Conservation (phyloP, 2,113 vertebrate species). For the Odocoileus hemionus region DNA sequence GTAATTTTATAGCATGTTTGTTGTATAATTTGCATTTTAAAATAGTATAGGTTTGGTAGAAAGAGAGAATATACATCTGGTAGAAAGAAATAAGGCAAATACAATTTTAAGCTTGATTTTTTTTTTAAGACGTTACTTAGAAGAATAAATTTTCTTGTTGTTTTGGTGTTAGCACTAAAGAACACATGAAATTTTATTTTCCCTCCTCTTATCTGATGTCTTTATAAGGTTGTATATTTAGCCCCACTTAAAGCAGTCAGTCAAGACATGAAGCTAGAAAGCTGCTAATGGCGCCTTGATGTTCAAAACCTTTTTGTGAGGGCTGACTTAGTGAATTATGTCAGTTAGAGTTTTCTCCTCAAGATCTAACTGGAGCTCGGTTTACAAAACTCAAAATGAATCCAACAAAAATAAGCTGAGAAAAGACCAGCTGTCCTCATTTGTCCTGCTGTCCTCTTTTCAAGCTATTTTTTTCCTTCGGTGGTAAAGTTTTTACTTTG, state of each 20-base stretch:
- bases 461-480: slow-evolving; percentile 70
- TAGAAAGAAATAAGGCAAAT: not conserved
- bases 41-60: not conserved
- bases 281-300: slow-evolving; percentile 75
- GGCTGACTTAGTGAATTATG: slow-evolving; percentile 80
- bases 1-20: not conserved
- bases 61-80: not conserved
- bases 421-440: slow-evolving; percentile 82
- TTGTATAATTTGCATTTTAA: not conserved
- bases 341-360: slow-evolving; percentile 81
- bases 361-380: slow-evolving; percentile 80
- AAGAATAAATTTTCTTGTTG: not conserved
- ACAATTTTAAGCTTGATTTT: not conserved
- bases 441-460: slow-evolving; percentile 80
- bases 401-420: slow-evolving; percentile 84
- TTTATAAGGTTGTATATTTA: slow-evolving; percentile 52
- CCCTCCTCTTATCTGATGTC: not conserved
- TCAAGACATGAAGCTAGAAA: slow-evolving; percentile 73
- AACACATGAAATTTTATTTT: not conserved
- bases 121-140: not conserved
- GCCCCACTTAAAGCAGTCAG: slow-evolving; percentile 46
- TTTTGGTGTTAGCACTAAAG: not conserved
- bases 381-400: slow-evolving; percentile 84
- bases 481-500: slow-evolving; percentile 73
- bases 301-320: slow-evolving; percentile 79